Evolutionary conservation across 2,113 vertebrate genomes (phyloP).

Genomic region (Theropithecus gelada): DNA sequence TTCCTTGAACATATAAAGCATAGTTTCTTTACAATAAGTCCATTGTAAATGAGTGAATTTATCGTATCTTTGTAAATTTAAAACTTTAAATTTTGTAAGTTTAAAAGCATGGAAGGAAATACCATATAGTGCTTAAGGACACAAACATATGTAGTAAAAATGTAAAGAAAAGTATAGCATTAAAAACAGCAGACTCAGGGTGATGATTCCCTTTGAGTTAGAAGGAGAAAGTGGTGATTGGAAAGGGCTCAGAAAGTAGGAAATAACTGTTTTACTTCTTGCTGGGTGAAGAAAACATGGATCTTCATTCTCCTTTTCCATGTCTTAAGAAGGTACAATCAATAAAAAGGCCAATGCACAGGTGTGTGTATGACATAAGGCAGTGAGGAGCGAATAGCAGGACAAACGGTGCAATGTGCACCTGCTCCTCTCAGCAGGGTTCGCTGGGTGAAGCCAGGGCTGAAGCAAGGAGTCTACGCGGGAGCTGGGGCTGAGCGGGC

Average conservation of each 20-base stretch:
- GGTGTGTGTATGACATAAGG: too few species aligned
- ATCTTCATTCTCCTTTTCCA: background rate
- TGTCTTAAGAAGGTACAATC: background rate
- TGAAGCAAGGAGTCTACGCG: background rate
- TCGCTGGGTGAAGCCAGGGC: background rate
- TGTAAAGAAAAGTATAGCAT: background rate
- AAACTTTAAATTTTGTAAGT: background rate
- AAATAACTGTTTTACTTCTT: background rate
- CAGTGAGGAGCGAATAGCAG: too few species aligned
- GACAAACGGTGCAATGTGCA: background rate
- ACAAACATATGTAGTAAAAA: background rate
- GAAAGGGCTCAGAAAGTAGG: background rate
- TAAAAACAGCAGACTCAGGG: background rate
- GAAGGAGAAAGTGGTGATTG: background rate
- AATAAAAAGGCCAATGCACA: background rate
- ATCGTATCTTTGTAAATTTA: background rate
- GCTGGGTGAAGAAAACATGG: background rate
- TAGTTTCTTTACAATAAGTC: background rate
- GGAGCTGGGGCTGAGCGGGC: too few species aligned
- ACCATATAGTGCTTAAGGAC: background rate
- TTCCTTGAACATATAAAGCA: background rate
- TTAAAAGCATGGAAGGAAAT: background rate
- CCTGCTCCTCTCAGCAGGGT: background rate
- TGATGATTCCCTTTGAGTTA: background rate
- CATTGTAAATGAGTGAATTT: background rate